A percentile compares a stretch with the other conserved stretches of the same genome.
Conservation (phyloP, 2,113 vertebrate species). For the Brevimyrus niger region DNA sequence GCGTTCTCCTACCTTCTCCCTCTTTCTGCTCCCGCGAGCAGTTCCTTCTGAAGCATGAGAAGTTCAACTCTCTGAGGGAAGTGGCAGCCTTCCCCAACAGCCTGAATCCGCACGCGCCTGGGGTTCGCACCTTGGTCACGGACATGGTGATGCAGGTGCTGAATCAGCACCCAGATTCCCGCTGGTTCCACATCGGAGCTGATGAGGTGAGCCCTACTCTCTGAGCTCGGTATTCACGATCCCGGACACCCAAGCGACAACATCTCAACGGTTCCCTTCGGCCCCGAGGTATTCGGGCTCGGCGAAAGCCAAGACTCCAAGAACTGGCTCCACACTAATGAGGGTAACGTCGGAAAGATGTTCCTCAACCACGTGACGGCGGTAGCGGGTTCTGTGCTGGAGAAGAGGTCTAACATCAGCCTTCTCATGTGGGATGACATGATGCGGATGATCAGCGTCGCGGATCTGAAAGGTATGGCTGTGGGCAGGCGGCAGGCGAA, state of each 20-base stretch:
- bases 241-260: neutral
- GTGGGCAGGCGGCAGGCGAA: neutral
- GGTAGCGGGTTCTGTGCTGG: slow-evolving; percentile 48
- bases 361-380: slow-evolving; percentile 60
- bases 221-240: neutral
- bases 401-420: slow-evolving; percentile 36
- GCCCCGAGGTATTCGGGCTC: slow-evolving; percentile 58
- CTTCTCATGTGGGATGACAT: slow-evolving; percentile 67
- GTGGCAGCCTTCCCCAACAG: slow-evolving; percentile 63
- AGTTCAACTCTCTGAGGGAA: slow-evolving; percentile 59
- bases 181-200: slow-evolving; percentile 58
- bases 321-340: slow-evolving; percentile 54
- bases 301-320: slow-evolving; percentile 62
- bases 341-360: slow-evolving; percentile 49
- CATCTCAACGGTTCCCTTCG: neutral
- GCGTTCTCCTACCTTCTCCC: neutral
- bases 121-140: slow-evolving; percentile 51
- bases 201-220: slow-evolving; percentile 53
- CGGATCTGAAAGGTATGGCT: slow-evolving; percentile 48
- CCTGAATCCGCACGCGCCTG: slow-evolving; percentile 57
- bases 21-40: slow-evolving; percentile 6
- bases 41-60: slow-evolving; percentile 70
- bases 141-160: slow-evolving; percentile 58
- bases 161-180: slow-evolving; percentile 48
- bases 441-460: slow-evolving; percentile 47